These are phyloP conservation scores for Glyptemys insculpta DNA, from an alignment of 2,797 vertebrate genomes.

Conservation along the genomic window DNA sequence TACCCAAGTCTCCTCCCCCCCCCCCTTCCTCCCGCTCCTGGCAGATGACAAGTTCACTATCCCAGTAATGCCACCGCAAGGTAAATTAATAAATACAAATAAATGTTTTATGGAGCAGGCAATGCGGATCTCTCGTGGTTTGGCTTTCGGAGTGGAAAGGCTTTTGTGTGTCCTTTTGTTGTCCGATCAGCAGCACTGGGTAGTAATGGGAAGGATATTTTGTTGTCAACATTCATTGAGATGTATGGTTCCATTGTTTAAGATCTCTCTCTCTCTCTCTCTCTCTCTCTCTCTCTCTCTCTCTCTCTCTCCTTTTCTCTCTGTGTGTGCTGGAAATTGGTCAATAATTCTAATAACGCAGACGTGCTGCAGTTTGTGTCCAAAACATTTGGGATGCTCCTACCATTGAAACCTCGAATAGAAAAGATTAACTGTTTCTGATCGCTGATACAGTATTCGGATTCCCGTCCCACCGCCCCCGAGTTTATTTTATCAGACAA, in stretches of 20 bases:
- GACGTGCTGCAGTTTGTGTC: slow-evolving; percentile 54
- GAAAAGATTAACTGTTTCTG: background rate
- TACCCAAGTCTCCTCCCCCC: background rate
- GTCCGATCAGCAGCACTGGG: background rate
- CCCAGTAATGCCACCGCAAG: background rate
- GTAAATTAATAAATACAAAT: background rate
- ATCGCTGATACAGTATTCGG: background rate
- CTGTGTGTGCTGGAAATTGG: background rate
- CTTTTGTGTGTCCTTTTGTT: slow-evolving; percentile 23
- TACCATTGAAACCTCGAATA: background rate
- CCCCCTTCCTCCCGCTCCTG: background rate
- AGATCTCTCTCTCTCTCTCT: background rate
- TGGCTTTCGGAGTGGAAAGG: background rate
- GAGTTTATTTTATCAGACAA: slow-evolving; percentile 50
- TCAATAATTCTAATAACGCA: slow-evolving; percentile 15
- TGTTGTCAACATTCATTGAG: background rate
- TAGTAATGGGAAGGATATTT: background rate
- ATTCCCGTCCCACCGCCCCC: background rate
- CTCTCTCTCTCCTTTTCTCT: no score
- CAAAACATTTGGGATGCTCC: slow-evolving; percentile 42
- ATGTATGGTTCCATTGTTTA: slow-evolving; percentile 35
- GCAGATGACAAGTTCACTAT: slow-evolving; percentile 29
- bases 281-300: background rate
- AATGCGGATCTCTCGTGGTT: slow-evolving; percentile 59
- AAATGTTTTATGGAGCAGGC: slow-evolving; percentile 19